Conservation (phyloP, 2,888 invertebrate genomes). For the Platerodrilus igneus region DNA sequence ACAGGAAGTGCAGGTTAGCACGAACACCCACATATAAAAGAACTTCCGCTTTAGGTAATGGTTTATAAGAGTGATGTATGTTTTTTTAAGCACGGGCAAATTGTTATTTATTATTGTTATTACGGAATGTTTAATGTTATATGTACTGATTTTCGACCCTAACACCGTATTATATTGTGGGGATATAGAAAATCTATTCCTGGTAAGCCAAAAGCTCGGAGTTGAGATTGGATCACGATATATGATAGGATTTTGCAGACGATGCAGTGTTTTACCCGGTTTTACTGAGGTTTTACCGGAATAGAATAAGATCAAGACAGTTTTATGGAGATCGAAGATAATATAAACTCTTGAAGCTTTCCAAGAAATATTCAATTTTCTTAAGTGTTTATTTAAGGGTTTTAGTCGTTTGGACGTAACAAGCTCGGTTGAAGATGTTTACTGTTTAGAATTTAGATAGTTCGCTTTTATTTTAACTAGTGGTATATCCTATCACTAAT, state of each 20-base stretch:
- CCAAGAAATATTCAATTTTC: conserved; percentile 35
- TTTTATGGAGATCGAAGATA: conserved; percentile 44
- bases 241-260: conserved; percentile 45
- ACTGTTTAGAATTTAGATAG: no score
- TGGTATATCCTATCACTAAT: no score
- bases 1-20: conserved; percentile 47
- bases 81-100: no score
- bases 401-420: no score
- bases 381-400: conserved; percentile 20
- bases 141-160: conserved; percentile 26
- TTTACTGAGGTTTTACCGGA: conserved; percentile 38
- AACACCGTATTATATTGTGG: conserved; percentile 14
- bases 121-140: no score
- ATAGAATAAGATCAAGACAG: conserved; percentile 44
- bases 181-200: no score
- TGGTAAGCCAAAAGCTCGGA: conserved; percentile 49
- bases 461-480: no score
- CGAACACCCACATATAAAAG: conserved; percentile 47
- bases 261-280: conserved; percentile 40
- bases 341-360: conserved; percentile 33
- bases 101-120: no score
- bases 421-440: no score
- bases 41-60: conserved; percentile 47
- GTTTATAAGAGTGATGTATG: conserved; percentile 43
- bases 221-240: conserved; percentile 45